Base-by-base conservation (phyloP, 2,888 invertebrate species). In the Lasioglossum calceatum region DNA sequence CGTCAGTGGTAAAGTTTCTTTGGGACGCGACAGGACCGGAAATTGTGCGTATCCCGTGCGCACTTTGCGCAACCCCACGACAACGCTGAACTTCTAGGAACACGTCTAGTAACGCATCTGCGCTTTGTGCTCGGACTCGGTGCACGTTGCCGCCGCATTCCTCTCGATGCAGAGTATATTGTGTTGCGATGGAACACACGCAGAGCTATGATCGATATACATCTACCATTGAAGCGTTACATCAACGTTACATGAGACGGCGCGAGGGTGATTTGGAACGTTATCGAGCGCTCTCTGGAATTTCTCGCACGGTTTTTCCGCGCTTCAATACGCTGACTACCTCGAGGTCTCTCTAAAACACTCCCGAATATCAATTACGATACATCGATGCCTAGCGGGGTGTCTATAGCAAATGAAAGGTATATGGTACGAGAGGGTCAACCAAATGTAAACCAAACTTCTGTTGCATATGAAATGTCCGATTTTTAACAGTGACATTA, bases 191-290 rank as follows among this genome's bases (percentile, higher is more conserved):
- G 81, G 64, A 85, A 81, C 76, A 58, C 80, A 73, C 54, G 71
- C 36, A 23, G 32, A 75, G 39, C 19, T 76, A 64, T 36, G 77
- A 79, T 50, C 74, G 72, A 81, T 39, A 44, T 64, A 67, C 74
- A 77, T 44, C 71, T 84, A 85, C 73, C 61, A 47, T 79, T 74
- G 50, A 83, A 89, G 84, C 88, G 83, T 87, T 81, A 83, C 76
- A 79, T 83, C 27, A 71, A 71, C 72, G 27, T 77, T 75, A 32
- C 16, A 19, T 67, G 70, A 84, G 54, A 0, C 47, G 32, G 58
- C 67, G 47, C 71, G 16, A 3, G 36, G 70, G 39, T 42, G 72
- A 27, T 44, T 27, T 16, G 61, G 61, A 42, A 39, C 14, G n/a
- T 54, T 71, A 44, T 19, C 78, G n/a, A 42, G 27, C 27, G 19